phyloP scores from a whole-genome alignment of 1,140 invertebrate species.

The Heliconius eleuchia region DNA sequence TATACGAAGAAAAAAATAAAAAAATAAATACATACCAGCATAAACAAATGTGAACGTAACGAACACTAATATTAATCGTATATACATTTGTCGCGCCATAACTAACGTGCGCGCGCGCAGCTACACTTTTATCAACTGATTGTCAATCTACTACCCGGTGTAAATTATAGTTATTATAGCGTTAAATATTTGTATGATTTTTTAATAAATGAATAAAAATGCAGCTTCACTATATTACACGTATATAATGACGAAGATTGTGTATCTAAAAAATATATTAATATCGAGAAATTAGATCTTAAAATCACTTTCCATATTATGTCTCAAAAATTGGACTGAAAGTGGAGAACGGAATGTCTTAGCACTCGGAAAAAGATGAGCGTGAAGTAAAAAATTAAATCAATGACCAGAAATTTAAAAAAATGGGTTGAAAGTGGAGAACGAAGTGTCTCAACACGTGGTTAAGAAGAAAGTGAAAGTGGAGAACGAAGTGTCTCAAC shows the following conservation, averaged over 20 bases:
- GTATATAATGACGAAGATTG: not conserved
- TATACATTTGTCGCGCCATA: constrained; percentile 25
- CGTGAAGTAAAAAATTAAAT: too few species aligned
- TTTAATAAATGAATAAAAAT: not conserved
- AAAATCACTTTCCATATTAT: too few species aligned
- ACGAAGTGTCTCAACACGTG: too few species aligned
- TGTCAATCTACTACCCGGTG: not conserved
- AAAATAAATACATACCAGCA: constrained; percentile 22
- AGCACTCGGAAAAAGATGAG: too few species aligned
- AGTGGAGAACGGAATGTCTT: too few species aligned
- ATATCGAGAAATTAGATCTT: too few species aligned
- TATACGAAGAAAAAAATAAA: not conserved
- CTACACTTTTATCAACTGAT: constrained; percentile 29
- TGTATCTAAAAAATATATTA: too few species aligned
- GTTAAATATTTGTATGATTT: not conserved
- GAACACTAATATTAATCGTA: constrained; percentile 14
- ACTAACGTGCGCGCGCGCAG: constrained; percentile 25
- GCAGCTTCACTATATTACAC: not conserved
- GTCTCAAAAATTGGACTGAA: too few species aligned
- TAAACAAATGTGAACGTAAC: not conserved
- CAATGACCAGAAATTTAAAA: too few species aligned
- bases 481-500: too few species aligned
- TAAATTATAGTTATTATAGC: not conserved
- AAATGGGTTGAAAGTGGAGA: too few species aligned
- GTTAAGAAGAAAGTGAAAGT: too few species aligned